phyloP scores from a whole-genome alignment of 2,797 vertebrate species.

The Prunella strophiata region DNA sequence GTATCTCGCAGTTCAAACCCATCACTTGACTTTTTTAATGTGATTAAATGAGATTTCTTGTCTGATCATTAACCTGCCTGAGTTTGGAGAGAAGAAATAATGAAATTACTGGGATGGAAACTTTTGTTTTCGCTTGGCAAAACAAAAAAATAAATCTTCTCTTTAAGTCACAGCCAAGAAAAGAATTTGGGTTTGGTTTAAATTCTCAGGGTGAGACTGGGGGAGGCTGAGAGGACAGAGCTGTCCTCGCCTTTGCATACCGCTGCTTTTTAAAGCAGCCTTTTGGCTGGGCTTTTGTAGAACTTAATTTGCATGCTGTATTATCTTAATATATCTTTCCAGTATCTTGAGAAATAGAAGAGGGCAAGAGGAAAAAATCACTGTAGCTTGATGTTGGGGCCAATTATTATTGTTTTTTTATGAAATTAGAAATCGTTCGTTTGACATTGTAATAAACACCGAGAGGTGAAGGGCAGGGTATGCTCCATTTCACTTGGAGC shows the following conservation, averaged over 20 bases:
- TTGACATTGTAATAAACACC: not conserved
- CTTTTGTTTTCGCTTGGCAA: not conserved
- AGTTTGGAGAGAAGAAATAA: not conserved
- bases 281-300: conserved; percentile 64
- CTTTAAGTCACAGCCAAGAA: conserved; percentile 30
- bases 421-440: not conserved
- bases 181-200: conserved; percentile 25
- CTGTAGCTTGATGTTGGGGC: not conserved
- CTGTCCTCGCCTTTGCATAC: conserved; percentile 62
- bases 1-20: conserved; percentile 7
- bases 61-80: not conserved
- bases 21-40: conserved; percentile 8
- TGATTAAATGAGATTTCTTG: conserved; percentile 1
- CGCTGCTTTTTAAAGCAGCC: conserved; percentile 56
- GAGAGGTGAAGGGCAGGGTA: not conserved
- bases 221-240: conserved; percentile 40
- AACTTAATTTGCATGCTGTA: conserved; percentile 46
- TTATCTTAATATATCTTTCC: conserved; percentile 46
- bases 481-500: conserved; percentile 10
- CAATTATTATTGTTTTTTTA: not conserved
- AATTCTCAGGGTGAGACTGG: conserved; percentile 39
- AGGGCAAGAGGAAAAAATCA: not conserved
- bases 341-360: conserved; percentile 39
- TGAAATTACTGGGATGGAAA: not conserved
- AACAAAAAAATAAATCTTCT: conserved; percentile 9